Conservation (phyloP, 2,888 invertebrate species). For the Spodoptera exigua region DNA sequence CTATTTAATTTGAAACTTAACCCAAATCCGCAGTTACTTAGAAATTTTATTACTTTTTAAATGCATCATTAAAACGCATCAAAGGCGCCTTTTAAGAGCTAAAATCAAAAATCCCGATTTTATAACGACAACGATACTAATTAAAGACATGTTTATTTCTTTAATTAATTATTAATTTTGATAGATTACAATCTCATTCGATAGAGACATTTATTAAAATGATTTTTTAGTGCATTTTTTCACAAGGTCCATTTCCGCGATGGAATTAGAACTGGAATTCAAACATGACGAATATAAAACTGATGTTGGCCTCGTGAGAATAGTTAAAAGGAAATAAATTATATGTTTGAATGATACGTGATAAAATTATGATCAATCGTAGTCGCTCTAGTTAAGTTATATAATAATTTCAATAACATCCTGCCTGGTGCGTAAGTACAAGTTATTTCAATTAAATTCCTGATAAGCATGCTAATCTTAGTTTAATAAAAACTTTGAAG, state of each 20-base stretch:
- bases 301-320: conserved; percentile 38
- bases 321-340: conserved; percentile 41
- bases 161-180: conserved; percentile 25
- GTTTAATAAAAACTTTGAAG: too few species aligned
- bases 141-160: conserved; percentile 38
- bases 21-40: conserved; percentile 51
- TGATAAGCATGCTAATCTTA: too few species aligned
- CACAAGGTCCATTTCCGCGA: conserved; percentile 35
- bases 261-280: conserved; percentile 9
- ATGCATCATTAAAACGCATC: conserved; percentile 41
- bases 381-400: conserved; percentile 24
- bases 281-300: conserved; percentile 13
- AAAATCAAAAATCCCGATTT: conserved; percentile 27
- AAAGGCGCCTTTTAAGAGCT: conserved; percentile 35
- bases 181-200: conserved; percentile 26
- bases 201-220: conserved; percentile 19
- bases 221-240: conserved; percentile 34
- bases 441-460: background rate
- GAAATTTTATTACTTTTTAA: conserved; percentile 52
- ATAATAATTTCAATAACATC: conserved; percentile 24
- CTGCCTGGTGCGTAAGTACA: conserved; percentile 15
- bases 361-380: conserved; percentile 38
- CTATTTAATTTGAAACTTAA: conserved; percentile 21
- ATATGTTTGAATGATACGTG: conserved; percentile 24
- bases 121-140: conserved; percentile 32